Conservation (phyloP, 1,140 invertebrate species). For the Chironomus tepperi region DNA sequence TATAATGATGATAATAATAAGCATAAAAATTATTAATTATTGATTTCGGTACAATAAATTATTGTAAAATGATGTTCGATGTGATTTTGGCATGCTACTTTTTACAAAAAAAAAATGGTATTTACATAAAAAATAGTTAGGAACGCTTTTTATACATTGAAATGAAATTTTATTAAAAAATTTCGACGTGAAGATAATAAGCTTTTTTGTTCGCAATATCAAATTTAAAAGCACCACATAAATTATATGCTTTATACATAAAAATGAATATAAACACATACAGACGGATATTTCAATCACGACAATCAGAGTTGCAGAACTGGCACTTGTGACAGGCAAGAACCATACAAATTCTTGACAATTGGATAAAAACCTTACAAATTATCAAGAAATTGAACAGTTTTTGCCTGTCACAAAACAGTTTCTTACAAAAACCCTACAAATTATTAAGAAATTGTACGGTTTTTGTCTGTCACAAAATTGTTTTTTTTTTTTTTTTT, state of each 20-base stretch:
- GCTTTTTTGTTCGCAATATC: neutral
- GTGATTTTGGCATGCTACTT: neutral
- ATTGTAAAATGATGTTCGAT: neutral
- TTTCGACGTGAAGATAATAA: neutral
- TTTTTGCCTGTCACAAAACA: too few relatives aligned
- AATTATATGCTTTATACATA: neutral
- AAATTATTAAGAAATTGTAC: too few relatives aligned
- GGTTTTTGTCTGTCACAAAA: too few relatives aligned
- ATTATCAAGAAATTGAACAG: too few relatives aligned
- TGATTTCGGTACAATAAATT: slow-evolving; percentile 11
- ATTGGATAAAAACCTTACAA: too few relatives aligned
- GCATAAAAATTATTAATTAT: neutral
- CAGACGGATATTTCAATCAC: neutral
- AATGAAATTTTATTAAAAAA: neutral
- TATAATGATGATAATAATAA: too few relatives aligned
- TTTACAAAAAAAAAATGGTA: neutral
- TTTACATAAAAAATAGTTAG: slow-evolving; percentile 20
- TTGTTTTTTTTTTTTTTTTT: too few relatives aligned
- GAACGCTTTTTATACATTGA: slow-evolving; percentile 22
- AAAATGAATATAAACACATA: too few relatives aligned
- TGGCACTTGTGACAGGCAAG: too few relatives aligned
- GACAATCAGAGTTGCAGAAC: neutral
- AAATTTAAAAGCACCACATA: slow-evolving; percentile 5
- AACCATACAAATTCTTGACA: too few relatives aligned
- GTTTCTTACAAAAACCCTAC: too few relatives aligned